Evolutionary conservation across 2,113 vertebrate species (phyloP).

Genomic region (Myotis yumanensis): DNA sequence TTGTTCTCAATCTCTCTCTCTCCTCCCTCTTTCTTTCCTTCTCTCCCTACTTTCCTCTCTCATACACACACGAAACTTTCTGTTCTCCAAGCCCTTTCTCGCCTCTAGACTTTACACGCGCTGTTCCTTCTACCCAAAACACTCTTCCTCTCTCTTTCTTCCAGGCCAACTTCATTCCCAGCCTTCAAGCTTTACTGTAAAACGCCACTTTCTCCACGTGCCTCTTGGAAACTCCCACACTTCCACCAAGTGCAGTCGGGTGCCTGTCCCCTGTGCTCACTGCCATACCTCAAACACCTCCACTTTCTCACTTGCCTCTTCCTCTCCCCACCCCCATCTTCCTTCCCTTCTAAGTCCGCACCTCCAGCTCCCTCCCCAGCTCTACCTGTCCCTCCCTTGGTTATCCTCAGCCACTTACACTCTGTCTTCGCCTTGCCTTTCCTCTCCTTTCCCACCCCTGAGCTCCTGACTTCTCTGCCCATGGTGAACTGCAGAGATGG

Average conservation of each 20-base stretch:
- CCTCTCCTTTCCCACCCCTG: neutral
- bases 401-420: neutral
- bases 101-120: neutral
- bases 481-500: slow-evolving; percentile 83
- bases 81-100: neutral
- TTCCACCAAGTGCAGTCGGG: neutral
- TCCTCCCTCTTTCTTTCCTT: too few relatives aligned
- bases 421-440: neutral
- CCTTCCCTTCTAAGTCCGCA: neutral
- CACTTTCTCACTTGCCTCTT: neutral
- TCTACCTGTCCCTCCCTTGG: neutral
- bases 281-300: rapidly evolving
- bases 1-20: neutral
- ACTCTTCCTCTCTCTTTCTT: neutral
- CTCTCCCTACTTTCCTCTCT: neutral
- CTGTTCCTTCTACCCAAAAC: neutral
- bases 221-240: neutral
- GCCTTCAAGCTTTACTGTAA: neutral
- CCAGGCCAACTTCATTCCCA: neutral
- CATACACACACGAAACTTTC: neutral
- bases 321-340: neutral
- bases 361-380: neutral
- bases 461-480: slow-evolving; percentile 55
- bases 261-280: neutral
- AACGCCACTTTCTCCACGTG: neutral